Conservation (phyloP, 2,113 vertebrate species). For the Campylomormyrus tamandua region DNA sequence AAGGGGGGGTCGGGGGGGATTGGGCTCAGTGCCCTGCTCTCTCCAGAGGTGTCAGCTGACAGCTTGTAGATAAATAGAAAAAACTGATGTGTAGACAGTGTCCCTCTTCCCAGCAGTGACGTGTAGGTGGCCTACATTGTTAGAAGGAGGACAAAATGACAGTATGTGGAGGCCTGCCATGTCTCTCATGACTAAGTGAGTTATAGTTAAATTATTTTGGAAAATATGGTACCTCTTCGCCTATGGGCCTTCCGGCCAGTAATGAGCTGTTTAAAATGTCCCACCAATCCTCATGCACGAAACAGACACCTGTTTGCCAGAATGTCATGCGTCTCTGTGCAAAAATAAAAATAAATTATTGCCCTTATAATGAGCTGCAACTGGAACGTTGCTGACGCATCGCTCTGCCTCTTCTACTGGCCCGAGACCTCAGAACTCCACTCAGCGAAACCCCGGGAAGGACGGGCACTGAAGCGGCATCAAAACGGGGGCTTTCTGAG, state of each 20-base stretch:
- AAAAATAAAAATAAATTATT: neutral
- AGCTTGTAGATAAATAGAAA: constrained; percentile 8
- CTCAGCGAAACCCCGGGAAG: neutral
- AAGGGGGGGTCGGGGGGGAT: constrained; percentile 18
- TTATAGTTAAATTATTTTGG: neutral
- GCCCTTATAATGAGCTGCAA: neutral
- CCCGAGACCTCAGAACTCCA: neutral
- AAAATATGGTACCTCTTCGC: neutral
- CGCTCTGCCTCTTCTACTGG: neutral
- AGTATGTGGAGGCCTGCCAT: neutral
- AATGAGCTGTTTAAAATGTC: neutral
- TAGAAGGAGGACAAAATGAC: neutral
- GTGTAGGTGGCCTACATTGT: neutral
- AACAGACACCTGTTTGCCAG: neutral
- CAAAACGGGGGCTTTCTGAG: neutral
- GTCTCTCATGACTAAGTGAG: neutral
- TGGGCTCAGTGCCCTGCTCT: constrained; percentile 29
- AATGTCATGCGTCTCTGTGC: neutral
- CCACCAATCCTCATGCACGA: neutral
- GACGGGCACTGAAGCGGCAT: neutral
- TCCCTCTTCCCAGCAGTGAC: neutral
- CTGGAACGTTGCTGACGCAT: neutral
- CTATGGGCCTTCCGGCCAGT: neutral
- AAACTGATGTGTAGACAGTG: constrained; percentile 25
- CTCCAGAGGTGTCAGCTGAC: constrained; percentile 30